These are phyloP conservation scores for Lagocephalus sceleratus DNA, from an alignment of 2,797 vertebrate species.

Conservation along the genomic window DNA sequence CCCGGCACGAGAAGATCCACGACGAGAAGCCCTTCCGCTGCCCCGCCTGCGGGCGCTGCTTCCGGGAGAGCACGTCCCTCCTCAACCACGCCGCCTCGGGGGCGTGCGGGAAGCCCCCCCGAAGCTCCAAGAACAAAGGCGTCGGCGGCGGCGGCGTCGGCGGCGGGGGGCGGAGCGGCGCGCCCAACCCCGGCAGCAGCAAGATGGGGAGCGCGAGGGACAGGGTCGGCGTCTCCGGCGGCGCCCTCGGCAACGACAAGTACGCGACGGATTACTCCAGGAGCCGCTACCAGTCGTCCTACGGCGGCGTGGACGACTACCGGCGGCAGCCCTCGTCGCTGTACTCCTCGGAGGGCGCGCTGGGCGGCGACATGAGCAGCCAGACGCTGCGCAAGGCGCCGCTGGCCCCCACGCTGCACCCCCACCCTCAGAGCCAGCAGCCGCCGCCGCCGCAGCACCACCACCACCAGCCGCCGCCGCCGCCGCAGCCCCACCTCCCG, in stretches of 20 bases:
- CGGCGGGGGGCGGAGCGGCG: slow-evolving; percentile 39
- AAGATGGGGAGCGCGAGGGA: slow-evolving; percentile 57
- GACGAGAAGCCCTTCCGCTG: slow-evolving; percentile 88
- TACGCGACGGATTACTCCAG: slow-evolving; percentile 74
- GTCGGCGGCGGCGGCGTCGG: slow-evolving; percentile 33
- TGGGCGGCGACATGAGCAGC: slow-evolving; percentile 64
- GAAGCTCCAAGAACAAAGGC: slow-evolving; percentile 65
- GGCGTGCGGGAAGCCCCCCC: slow-evolving; percentile 77
- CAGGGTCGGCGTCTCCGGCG: slow-evolving; percentile 47
- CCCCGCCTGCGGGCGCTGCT: slow-evolving; percentile 85
- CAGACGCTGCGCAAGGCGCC: slow-evolving; percentile 81
- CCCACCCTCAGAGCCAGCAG: slow-evolving; percentile 76
- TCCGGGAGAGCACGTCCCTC: slow-evolving; percentile 80
- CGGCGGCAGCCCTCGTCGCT: slow-evolving; percentile 65
- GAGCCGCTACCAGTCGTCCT: slow-evolving; percentile 73
- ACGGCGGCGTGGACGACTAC: slow-evolving; percentile 70
- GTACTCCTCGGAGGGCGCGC: slow-evolving; percentile 64
- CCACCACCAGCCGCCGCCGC: slow-evolving; percentile 49
- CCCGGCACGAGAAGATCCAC: slow-evolving; percentile 90
- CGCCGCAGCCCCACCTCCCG: slow-evolving; percentile 75
- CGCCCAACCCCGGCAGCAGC: slow-evolving; percentile 42
- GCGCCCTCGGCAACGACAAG: slow-evolving; percentile 62
- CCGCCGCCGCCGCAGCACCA: slow-evolving; percentile 64
- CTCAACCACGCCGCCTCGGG: slow-evolving; percentile 81
- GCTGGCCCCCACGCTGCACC: slow-evolving; percentile 80